Conservation (phyloP, 2,113 vertebrate genomes). For the Malurus cyaneus region DNA sequence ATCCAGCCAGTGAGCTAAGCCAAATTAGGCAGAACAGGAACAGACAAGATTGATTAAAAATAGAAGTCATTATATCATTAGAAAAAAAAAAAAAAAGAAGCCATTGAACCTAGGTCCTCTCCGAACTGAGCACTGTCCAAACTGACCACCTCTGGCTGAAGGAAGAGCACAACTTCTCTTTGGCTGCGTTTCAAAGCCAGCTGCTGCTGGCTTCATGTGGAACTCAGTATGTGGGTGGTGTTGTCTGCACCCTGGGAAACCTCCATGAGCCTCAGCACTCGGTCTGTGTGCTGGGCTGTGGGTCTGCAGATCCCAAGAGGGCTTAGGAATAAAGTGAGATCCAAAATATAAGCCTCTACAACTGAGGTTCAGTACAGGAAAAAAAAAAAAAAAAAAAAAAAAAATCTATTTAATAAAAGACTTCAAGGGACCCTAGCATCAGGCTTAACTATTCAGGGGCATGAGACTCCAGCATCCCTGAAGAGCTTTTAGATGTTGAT, state of each 20-base stretch:
- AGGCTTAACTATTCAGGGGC: neutral
- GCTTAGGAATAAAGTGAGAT: neutral
- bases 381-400: neutral
- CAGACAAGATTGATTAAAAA: neutral
- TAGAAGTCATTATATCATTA: neutral
- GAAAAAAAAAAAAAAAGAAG: neutral
- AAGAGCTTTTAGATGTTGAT: neutral
- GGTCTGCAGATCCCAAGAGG: neutral
- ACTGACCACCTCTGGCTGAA: neutral
- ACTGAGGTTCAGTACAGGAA: neutral
- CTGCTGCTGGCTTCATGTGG: neutral
- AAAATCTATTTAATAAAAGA: no score
- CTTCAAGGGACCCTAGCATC: neutral
- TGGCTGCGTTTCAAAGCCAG: neutral
- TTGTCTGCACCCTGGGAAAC: neutral
- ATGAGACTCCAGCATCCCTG: neutral
- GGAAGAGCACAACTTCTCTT: neutral
- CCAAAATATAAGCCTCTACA: neutral
- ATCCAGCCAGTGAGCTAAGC: neutral
- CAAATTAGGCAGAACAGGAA: neutral
- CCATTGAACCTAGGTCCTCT: neutral
- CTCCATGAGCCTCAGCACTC: neutral
- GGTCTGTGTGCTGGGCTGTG: neutral
- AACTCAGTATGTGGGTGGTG: accelerated
- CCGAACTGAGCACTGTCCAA: neutral